A percentile compares a stretch with the other conserved stretches of the same genome.
Conservation (phyloP, 1,140 invertebrate genomes). For the Penaeus indicus region DNA sequence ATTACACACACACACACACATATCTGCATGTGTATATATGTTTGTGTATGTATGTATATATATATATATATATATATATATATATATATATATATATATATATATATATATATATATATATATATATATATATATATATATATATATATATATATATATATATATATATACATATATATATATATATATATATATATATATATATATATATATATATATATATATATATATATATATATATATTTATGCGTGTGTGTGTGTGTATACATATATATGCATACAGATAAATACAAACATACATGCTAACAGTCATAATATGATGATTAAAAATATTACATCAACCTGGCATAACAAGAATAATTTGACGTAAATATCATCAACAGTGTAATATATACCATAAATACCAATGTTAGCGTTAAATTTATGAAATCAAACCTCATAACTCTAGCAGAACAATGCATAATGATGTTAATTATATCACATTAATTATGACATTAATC, state of each 20-base stretch:
- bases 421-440: too few species aligned
- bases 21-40: not conserved
- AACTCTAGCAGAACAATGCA: too few species aligned
- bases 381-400: too few species aligned
- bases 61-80: not conserved
- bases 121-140: not conserved
- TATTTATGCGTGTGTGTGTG: not conserved
- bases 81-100: not conserved
- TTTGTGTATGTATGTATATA: not conserved
- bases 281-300: too few species aligned
- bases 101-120: not conserved
- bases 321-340: too few species aligned
- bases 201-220: not conserved
- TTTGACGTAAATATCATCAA: too few species aligned
- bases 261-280: not conserved
- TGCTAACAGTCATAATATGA: too few species aligned
- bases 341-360: too few species aligned
- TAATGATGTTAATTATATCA: too few species aligned
- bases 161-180: not conserved
- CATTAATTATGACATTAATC: too few species aligned
- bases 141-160: not conserved
- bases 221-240: slow-evolving; percentile 21
- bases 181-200: not conserved
- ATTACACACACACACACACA: slow-evolving; percentile 2
- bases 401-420: too few species aligned